phyloP scores from a whole-genome alignment of 2,797 vertebrate genomes.

The Morus bassanus region DNA sequence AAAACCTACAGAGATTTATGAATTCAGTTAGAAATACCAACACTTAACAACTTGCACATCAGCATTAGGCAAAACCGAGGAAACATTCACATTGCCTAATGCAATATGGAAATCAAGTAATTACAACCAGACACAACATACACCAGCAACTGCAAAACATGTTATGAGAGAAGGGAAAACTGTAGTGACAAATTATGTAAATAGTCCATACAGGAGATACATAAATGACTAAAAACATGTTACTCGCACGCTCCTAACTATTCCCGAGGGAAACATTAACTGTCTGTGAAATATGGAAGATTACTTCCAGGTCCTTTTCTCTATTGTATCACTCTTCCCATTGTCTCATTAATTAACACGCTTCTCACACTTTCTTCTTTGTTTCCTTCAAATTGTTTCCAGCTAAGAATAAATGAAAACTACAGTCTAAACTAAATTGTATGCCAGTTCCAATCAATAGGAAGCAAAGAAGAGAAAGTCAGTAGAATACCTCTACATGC shows the following conservation, averaged over 20 bases:
- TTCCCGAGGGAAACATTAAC: neutral
- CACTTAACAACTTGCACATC: neutral
- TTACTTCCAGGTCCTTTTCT: conserved; percentile 7
- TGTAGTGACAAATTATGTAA: neutral
- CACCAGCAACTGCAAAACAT: neutral
- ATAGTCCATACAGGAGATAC: neutral
- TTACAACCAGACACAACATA: neutral
- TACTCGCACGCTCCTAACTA: neutral
- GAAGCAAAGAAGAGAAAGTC: neutral
- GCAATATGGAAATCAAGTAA: neutral
- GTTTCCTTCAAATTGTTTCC: neutral
- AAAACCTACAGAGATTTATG: conserved; percentile 13
- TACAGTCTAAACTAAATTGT: neutral
- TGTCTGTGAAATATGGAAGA: neutral
- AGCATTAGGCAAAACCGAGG: neutral
- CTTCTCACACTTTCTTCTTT: neutral
- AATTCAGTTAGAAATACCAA: conserved; percentile 32
- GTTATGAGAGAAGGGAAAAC: neutral
- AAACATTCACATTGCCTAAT: neutral
- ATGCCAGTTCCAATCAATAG: neutral
- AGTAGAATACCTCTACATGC: neutral
- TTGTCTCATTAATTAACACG: neutral
- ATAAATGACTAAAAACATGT: neutral
- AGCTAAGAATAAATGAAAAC: neutral
- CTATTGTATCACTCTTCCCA: neutral